Evolutionary conservation across 2,888 invertebrate species (phyloP).

Genomic region (Allophyes oxyacanthae): DNA sequence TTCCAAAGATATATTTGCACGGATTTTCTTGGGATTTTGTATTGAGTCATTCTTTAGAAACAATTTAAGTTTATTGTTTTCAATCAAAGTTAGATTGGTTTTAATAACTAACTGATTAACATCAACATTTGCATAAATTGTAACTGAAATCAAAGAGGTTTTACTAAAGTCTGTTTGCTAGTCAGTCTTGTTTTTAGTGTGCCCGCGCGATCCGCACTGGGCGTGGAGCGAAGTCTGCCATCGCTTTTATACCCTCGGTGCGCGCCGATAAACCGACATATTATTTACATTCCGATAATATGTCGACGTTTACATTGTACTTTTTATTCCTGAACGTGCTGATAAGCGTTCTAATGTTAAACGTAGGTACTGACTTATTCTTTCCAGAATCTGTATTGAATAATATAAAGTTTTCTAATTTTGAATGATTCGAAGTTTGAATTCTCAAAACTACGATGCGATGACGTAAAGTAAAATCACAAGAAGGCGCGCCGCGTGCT

Average conservation of each 20-base stretch:
- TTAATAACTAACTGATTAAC: slow-evolving; percentile 14
- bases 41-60: slow-evolving; percentile 15
- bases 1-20: slow-evolving; percentile 9
- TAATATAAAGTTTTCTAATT: too few relatives aligned
- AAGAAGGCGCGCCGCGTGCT: slow-evolving; percentile 43
- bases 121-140: slow-evolving; percentile 16
- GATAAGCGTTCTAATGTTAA: slow-evolving; percentile 27
- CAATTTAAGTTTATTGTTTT: slow-evolving; percentile 21
- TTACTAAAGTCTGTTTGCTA: slow-evolving; percentile 19
- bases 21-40: neutral
- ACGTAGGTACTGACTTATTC: neutral
- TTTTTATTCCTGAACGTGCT: slow-evolving; percentile 43
- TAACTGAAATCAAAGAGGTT: slow-evolving; percentile 12
- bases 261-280: slow-evolving; percentile 56
- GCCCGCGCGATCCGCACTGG: slow-evolving; percentile 88
- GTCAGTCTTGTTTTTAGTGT: slow-evolving; percentile 70
- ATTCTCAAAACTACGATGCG: slow-evolving; percentile 24
- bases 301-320: slow-evolving; percentile 35
- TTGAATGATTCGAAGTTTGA: slow-evolving; percentile 17
- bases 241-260: slow-evolving; percentile 77
- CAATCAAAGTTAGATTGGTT: slow-evolving; percentile 6
- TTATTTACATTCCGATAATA: slow-evolving; percentile 60
- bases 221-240: slow-evolving; percentile 57
- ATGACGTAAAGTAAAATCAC: slow-evolving; percentile 47
- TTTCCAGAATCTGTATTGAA: slow-evolving; percentile 6